phyloP scores from a whole-genome alignment of 2,888 invertebrate species.

The Thymelicus acteon region DNA sequence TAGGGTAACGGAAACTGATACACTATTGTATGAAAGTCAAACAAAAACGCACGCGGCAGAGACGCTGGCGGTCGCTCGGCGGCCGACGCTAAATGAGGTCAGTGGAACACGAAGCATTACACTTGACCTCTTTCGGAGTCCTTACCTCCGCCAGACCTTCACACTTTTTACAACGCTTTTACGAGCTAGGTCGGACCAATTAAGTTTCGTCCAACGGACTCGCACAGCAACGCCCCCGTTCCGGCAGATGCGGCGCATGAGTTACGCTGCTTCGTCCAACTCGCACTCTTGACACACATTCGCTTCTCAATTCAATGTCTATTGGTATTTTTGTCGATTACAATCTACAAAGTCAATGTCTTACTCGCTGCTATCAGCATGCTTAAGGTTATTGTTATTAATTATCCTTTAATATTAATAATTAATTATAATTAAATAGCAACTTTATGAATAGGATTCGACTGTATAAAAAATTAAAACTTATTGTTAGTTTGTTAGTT shows the following conservation, averaged over 20 bases:
- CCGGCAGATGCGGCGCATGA: conserved; percentile 54
- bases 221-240: conserved; percentile 63
- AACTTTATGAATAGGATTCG: too few species aligned
- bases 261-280: conserved; percentile 47
- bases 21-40: conserved; percentile 74
- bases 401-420: too few species aligned
- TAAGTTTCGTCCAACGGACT: conserved; percentile 69
- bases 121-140: conserved; percentile 84
- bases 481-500: too few species aligned
- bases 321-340: conserved; percentile 61
- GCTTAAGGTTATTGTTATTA: neutral
- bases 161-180: conserved; percentile 83
- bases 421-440: too few species aligned
- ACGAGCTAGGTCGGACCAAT: conserved; percentile 82
- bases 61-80: conserved; percentile 60
- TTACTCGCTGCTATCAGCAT: conserved; percentile 6
- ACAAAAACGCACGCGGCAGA: conserved; percentile 59
- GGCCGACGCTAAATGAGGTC: conserved; percentile 71
- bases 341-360: conserved; percentile 45
- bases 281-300: conserved; percentile 79
- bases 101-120: conserved; percentile 82
- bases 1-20: conserved; percentile 55
- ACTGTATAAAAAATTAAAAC: too few species aligned
- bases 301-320: conserved; percentile 66
- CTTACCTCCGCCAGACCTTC: conserved; percentile 84